Evolutionary conservation across 2,113 vertebrate genomes (phyloP).

Genomic region (Rhinopithecus roxellana): DNA sequence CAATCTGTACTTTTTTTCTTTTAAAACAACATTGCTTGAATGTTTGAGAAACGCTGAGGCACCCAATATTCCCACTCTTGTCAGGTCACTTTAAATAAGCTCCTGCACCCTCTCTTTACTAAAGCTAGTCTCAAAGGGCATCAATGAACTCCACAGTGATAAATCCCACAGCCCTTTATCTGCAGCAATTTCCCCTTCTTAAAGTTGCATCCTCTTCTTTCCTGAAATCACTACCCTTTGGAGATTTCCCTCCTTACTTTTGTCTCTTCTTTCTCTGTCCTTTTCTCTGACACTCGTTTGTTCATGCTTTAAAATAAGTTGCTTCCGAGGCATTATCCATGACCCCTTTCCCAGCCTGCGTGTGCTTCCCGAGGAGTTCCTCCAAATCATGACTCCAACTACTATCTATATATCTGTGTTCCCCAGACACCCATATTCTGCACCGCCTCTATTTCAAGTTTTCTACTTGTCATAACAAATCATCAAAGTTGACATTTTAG

Average conservation of each 20-base stretch:
- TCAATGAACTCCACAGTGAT: neutral
- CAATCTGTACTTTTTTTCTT: neutral
- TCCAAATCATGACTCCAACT: neutral
- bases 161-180: neutral
- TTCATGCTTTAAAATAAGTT: neutral
- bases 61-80: neutral
- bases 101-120: neutral
- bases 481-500: conserved; percentile 9
- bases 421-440: neutral
- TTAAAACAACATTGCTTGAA: neutral
- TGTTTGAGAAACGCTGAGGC: neutral
- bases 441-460: neutral
- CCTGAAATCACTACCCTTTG: neutral
- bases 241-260: neutral
- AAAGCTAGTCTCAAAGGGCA: neutral
- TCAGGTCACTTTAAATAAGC: neutral
- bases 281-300: neutral
- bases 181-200: neutral
- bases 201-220: neutral
- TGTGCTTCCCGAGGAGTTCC: neutral
- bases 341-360: neutral
- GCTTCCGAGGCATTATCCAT: neutral
- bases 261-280: neutral
- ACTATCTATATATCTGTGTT: neutral
- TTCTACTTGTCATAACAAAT: neutral